A percentile compares a stretch with the other conserved stretches of the same genome.
These are phyloP conservation scores for Clusia tigrina DNA, from an alignment of 2,888 invertebrate genomes.

Conservation along the genomic window DNA sequence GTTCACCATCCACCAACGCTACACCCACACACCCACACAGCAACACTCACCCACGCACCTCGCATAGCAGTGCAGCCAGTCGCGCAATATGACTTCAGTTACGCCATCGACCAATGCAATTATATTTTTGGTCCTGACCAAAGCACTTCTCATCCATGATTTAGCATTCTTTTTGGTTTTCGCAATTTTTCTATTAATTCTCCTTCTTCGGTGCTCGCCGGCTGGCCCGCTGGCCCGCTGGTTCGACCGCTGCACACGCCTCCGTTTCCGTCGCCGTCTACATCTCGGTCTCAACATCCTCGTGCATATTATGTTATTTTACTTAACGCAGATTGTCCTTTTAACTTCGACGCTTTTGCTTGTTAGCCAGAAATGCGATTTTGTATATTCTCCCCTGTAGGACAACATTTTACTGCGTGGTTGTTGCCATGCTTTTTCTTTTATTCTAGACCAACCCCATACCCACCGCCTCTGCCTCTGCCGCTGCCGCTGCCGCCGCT, in stretches of 20 bases:
- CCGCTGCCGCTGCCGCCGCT: not conserved
- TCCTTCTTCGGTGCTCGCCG: not conserved
- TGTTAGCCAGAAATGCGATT: slow-evolving; percentile 37
- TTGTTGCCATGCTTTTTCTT: slow-evolving; percentile 4
- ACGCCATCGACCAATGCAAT: slow-evolving; percentile 50
- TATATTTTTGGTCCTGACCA: slow-evolving; percentile 39
- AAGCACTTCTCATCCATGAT: slow-evolving; percentile 51
- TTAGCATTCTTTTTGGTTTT: slow-evolving; percentile 55
- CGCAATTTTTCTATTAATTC: slow-evolving; percentile 37
- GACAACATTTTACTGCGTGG: not conserved
- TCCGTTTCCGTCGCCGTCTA: not conserved
- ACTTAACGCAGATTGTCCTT: slow-evolving; percentile 48
- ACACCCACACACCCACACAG: not conserved
- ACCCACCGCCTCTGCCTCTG: slow-evolving; percentile 15
- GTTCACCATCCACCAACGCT: not conserved
- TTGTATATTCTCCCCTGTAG: not conserved
- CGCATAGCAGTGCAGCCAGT: slow-evolving; percentile 19
- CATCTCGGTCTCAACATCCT: slow-evolving; percentile 16
- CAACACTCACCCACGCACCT: slow-evolving; percentile 20
- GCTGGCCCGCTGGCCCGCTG: not conserved
- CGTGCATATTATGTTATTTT: slow-evolving; percentile 16
- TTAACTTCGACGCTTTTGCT: slow-evolving; percentile 44
- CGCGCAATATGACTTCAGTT: slow-evolving; percentile 25
- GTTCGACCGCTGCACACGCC: not conserved
- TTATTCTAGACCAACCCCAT: slow-evolving; percentile 15